Conservation (phyloP, 2,113 vertebrate genomes). For the Colaptes auratus region DNA sequence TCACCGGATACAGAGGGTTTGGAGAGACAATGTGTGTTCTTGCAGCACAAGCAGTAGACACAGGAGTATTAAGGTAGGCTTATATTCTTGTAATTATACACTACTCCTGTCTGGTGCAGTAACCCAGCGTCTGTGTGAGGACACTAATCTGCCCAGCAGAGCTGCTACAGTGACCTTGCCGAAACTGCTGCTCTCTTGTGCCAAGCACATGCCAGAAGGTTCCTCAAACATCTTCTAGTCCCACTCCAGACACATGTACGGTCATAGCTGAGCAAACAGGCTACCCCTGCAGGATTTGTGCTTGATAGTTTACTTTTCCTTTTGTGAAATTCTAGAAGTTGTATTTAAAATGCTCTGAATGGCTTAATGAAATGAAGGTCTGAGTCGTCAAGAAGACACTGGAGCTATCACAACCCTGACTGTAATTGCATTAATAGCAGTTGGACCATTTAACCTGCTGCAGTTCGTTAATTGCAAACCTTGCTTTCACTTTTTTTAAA, state of each 20-base stretch:
- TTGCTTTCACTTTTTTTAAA: conserved; percentile 28
- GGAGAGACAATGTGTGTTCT: rapidly evolving
- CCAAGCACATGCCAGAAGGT: neutral
- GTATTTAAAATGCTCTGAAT: neutral
- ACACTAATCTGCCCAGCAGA: neutral
- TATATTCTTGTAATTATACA: neutral
- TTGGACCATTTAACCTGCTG: neutral
- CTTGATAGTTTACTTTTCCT: neutral
- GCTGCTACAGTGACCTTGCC: neutral
- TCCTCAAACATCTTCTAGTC: neutral
- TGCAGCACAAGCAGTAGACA: neutral
- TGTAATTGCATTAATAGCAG: conserved; percentile 70
- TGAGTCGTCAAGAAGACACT: conserved; percentile 10
- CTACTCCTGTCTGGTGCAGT: neutral
- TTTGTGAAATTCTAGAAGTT: neutral
- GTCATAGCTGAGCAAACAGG: neutral
- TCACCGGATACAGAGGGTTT: neutral
- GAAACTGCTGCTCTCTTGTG: neutral
- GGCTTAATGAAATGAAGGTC: neutral
- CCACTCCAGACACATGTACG: neutral
- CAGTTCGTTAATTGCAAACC: conserved; percentile 51
- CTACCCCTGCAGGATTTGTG: neutral
- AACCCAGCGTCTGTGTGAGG: neutral
- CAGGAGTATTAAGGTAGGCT: neutral
- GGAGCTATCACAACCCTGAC: conserved; percentile 29